Base-by-base conservation (phyloP, 2,888 invertebrate genomes). In the Myathropa florea region DNA sequence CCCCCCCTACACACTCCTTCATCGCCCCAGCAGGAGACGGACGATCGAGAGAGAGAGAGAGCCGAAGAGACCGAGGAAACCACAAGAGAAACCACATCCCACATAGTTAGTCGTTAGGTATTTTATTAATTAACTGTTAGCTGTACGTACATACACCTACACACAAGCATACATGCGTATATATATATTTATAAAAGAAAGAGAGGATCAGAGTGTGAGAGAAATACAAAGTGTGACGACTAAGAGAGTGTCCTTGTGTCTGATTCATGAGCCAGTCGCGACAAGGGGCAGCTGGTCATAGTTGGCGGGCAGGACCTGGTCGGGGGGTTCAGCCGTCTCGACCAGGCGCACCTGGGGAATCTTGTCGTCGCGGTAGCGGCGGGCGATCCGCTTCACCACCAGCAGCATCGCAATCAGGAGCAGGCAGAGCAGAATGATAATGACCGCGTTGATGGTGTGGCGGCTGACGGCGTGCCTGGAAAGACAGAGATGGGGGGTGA, bases 301-400 rank as follows among this genome's bases (percentile, higher is more conserved):
- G 39, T 73, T 65, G 9, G 7, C 14, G 28, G 36, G 36, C 4
- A 78, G 36, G 23, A 18, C 60, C 2, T 79, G 70, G 4, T 75
- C 88, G 3, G 90, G 89, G 83, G 90, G 46, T 0, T 90, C 88
- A 9, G 91, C 91, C 85, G 90, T 90, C 81, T 92, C 92, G 46
- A 91, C 90, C 0, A 92, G 88, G 14, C 91, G 89, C 0, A 89
- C 89, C 3, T 89, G 89, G 23, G 90, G 90, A 9, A 83, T 83
- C 55, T 91, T 90, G 4, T 90, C 90, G 3, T 84, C 82, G 0
- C 88, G 88, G 0, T 89, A 89, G 0, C 90, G 89, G 14, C 82
- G 88, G 23, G 89, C 88, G 14, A 90, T 72, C 78, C 90, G 89
- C 0, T 90, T 89, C 24, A 90, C 83, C 0, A 92, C 70, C 46